Evolutionary conservation across 1,140 invertebrate genomes (phyloP), one percentile per base, ranked within the genome.

Genomic region (Oreohelix idahoensis): DNA sequence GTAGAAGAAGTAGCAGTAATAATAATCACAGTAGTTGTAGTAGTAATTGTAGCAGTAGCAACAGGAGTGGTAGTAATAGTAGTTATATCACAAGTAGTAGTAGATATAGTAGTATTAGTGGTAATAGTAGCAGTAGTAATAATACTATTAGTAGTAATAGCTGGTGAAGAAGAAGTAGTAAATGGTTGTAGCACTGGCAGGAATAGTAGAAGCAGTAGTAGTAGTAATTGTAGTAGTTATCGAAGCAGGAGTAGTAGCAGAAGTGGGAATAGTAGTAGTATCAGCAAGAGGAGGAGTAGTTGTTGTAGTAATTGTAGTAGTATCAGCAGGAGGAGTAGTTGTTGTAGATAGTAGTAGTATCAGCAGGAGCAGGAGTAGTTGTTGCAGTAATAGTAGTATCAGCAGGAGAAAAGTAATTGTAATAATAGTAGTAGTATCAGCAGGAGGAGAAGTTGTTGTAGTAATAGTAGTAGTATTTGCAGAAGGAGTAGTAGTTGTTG

Each of bases 111-210:
- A 66, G 63, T 17, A 66, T 17, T 66, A 17, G 63, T 66, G 32
- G 29, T 66, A 66, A n/a, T 66, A 66, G 63, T 32, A 66, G 63
- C 32, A 66, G 63, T 35, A 66, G 29, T 66, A 66, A n/a, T 66
- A 32, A n/a, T 32, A 66, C 20, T 66, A 32, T 17, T 66, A 66
- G 29, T 66, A 66, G 63, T 66, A 66, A n/a, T 32, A 66, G 63
- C 32, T 5, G 63, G 23, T 8, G 29, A 8, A 66, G 63, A 8
- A 66, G 63, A 4, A 32, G 63, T 66, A 32, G 63, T 66, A 66
- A 23, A n/a, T n/a, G n/a, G n/a, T 66, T 32, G 63, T 66, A 32
- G n/a, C 20, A 66, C 1, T 66, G 32, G 29, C 32, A 66, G 63
- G 23, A 32, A 11, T 66, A 32, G 29, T 66, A 66, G 63, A 32